phyloP scores from a whole-genome alignment of 2,113 vertebrate genomes.

The Gymnocephalus cernua region DNA sequence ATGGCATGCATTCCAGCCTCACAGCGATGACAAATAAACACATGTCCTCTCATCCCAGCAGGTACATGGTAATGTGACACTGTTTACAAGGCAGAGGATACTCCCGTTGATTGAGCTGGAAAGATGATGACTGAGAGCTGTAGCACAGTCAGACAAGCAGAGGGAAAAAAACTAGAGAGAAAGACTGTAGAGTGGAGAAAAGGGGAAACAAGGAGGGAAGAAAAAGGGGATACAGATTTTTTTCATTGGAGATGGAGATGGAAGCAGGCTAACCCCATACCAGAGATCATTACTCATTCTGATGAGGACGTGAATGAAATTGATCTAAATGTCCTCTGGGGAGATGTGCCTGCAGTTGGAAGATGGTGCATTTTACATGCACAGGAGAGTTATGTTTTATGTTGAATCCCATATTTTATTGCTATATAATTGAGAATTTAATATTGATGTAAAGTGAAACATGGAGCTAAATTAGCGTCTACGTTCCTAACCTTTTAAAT shows the following conservation, averaged over 20 bases:
- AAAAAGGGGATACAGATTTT: constrained; percentile 9
- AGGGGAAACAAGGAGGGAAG: not conserved
- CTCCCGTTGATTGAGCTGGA: constrained; percentile 45
- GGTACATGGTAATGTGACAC: constrained; percentile 70
- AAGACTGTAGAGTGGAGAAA: not conserved
- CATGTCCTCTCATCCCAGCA: constrained; percentile 68
- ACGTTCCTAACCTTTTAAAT: not conserved
- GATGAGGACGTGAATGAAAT: constrained; percentile 49
- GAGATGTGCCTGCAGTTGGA: constrained; percentile 10
- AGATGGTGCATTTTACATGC: constrained; percentile 9
- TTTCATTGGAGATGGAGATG: constrained; percentile 32
- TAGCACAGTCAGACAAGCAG: constrained; percentile 7
- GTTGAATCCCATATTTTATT: constrained; percentile 9
- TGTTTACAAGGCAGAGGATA: constrained; percentile 78
- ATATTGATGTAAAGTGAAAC: not conserved
- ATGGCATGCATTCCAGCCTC: constrained; percentile 35
- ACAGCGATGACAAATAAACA: constrained; percentile 56
- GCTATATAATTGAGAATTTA: constrained; percentile 6
- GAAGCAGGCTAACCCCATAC: constrained; percentile 28
- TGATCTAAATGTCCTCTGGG: constrained; percentile 48
- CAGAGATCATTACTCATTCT: constrained; percentile 60
- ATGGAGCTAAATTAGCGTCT: not conserved
- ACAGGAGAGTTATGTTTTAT: constrained; percentile 2
- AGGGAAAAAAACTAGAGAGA: constrained; percentile 5
- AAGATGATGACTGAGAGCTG: constrained; percentile 46